These are phyloP conservation scores for Dasyornis broadbenti DNA, from an alignment of 2,113 vertebrate genomes.

Conservation along the genomic window DNA sequence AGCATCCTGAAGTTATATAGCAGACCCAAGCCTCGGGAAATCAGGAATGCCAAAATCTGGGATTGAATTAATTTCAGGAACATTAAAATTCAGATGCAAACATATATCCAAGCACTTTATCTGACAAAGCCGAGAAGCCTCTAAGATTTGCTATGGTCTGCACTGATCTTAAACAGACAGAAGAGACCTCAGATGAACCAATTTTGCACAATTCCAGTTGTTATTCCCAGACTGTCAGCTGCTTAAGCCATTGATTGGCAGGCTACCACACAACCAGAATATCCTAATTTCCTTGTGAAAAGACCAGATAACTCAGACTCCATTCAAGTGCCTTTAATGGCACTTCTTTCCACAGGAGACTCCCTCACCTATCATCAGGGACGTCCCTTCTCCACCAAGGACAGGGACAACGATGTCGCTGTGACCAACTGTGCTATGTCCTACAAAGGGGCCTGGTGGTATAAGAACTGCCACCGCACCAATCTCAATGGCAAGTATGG, in stretches of 20 bases:
- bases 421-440: conserved; percentile 98
- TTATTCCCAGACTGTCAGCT: background rate
- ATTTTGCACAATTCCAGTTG: background rate
- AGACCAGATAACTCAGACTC: background rate
- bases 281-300: background rate
- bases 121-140: background rate
- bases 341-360: conserved; percentile 79
- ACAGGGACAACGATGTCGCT: conserved; percentile 95
- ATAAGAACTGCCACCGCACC: conserved; percentile 97
- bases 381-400: conserved; percentile 97
- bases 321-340: background rate
- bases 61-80: background rate
- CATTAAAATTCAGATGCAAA: background rate
- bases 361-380: conserved; percentile 96
- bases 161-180: background rate
- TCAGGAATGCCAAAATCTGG: background rate
- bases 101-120: background rate
- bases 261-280: background rate
- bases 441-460: conserved; percentile 99
- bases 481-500: conserved; percentile 98
- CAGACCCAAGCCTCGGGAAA: background rate
- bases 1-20: background rate
- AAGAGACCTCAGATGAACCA: background rate
- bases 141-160: background rate
- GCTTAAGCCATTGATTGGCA: background rate